Percentiles rank a stretch among this genome's conserved stretches.
phyloP scores from a whole-genome alignment of 1,140 invertebrate genomes.

The Micrasema minimum region DNA sequence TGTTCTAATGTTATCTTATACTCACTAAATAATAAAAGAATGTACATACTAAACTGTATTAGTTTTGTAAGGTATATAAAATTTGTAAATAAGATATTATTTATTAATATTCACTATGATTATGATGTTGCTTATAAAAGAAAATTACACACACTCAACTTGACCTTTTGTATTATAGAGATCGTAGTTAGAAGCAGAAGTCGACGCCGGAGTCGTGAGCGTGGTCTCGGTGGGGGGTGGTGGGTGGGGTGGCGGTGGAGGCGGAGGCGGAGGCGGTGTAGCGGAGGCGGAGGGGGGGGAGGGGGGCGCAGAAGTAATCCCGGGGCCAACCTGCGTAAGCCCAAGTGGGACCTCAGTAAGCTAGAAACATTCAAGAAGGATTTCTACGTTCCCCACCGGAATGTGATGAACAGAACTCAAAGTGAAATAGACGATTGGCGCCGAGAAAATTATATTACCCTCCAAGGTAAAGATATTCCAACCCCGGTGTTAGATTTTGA shows the following conservation, averaged over 20 bases:
- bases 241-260: slow-evolving; percentile 59
- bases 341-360: slow-evolving; percentile 80
- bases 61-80: too few species aligned
- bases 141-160: too few species aligned
- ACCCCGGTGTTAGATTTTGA: slow-evolving; percentile 87
- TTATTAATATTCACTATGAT: too few species aligned
- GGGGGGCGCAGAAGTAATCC: slow-evolving; percentile 68
- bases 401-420: slow-evolving; percentile 75
- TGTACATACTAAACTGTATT: too few species aligned
- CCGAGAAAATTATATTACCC: slow-evolving; percentile 81
- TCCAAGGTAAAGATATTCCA: slow-evolving; percentile 81
- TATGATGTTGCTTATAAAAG: too few species aligned
- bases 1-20: too few species aligned
- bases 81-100: too few species aligned
- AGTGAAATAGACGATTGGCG: slow-evolving; percentile 81
- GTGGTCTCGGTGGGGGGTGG: slow-evolving; percentile 53
- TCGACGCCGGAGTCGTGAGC: slow-evolving; percentile 59
- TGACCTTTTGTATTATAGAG: slow-evolving; percentile 49
- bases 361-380: slow-evolving; percentile 92
- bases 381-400: slow-evolving; percentile 86
- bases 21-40: too few species aligned
- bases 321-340: slow-evolving; percentile 71
- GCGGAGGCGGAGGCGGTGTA: slow-evolving; percentile 61
- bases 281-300: slow-evolving; percentile 63
- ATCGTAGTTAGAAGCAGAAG: slow-evolving; percentile 62